These are phyloP conservation scores for Astreopora myriophthalma DNA, from an alignment of 64 coral and sea anemone genomes.

Conservation along the genomic window DNA sequence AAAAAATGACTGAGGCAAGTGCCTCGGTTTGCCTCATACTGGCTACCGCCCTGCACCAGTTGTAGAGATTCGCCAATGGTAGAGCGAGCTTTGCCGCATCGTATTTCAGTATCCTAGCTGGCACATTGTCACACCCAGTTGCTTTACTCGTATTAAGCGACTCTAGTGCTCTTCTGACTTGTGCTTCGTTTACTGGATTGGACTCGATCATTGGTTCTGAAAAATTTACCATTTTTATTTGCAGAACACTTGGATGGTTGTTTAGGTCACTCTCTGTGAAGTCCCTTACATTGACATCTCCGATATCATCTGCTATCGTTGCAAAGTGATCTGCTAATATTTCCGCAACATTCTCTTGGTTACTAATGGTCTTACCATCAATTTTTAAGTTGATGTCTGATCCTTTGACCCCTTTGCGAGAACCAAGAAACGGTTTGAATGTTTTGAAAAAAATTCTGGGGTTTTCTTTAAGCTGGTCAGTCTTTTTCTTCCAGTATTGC, in stretches of 20 bases:
- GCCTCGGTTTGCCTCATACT: no score
- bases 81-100: neutral
- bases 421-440: neutral
- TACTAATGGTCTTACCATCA: neutral
- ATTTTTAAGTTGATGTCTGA: neutral
- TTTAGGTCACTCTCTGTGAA: neutral
- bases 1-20: no score
- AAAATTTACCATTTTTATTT: neutral
- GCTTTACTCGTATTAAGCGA: neutral
- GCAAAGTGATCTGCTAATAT: conserved; percentile 15
- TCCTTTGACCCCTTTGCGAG: neutral
- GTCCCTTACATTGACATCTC: neutral
- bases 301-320: conserved; percentile 14
- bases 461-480: neutral
- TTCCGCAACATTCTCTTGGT: neutral
- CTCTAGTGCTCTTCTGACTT: neutral
- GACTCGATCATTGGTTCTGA: conserved; percentile 21
- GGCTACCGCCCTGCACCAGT: no score
- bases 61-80: neutral
- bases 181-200: conserved; percentile 14
- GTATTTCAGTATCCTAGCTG: neutral
- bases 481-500: conserved; percentile 25
- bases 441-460: neutral
- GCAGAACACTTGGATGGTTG: conserved; percentile 7
- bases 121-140: neutral